Conservation (phyloP, 2,797 vertebrate genomes). For the Enteromius trimaculatus region DNA sequence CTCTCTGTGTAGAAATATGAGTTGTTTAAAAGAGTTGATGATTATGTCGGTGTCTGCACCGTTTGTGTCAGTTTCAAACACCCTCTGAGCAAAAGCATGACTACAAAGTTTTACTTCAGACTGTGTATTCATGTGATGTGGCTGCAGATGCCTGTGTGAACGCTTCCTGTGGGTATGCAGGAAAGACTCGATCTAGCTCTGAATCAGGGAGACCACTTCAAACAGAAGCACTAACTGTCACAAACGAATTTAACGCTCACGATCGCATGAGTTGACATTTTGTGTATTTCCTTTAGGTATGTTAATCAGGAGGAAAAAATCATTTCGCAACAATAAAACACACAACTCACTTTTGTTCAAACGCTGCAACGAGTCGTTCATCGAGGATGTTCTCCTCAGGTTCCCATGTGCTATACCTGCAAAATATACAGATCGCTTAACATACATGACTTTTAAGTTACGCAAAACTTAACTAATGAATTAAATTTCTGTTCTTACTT, state of each 20-base stretch:
- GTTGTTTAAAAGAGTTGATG: neutral
- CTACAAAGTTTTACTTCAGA: conserved; percentile 6
- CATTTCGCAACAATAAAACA: neutral
- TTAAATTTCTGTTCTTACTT: conserved; percentile 75
- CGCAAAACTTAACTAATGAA: neutral
- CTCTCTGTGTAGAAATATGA: conserved; percentile 73
- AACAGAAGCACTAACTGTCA: conserved; percentile 47
- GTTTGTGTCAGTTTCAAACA: conserved; percentile 16
- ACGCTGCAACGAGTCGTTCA: conserved; percentile 84
- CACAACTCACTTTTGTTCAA: conserved; percentile 83
- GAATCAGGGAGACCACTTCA: conserved; percentile 56
- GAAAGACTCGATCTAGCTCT: conserved; percentile 13
- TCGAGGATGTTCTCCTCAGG: conserved; percentile 89
- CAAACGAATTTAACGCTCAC: conserved; percentile 37
- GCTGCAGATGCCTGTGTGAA: conserved; percentile 27
- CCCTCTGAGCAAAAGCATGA: neutral
- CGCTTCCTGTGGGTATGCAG: conserved; percentile 47
- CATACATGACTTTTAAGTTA: neutral
- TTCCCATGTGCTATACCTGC: conserved; percentile 88
- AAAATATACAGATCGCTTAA: neutral
- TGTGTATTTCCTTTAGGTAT: neutral
- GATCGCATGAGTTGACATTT: neutral
- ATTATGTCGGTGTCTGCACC: neutral
- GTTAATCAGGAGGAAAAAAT: neutral
- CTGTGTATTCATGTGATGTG: conserved; percentile 28